A percentile compares a stretch with the other conserved stretches of the same genome.
Evolutionary conservation across 1,140 invertebrate genomes (phyloP).

Genomic region (Eueides isabella): DNA sequence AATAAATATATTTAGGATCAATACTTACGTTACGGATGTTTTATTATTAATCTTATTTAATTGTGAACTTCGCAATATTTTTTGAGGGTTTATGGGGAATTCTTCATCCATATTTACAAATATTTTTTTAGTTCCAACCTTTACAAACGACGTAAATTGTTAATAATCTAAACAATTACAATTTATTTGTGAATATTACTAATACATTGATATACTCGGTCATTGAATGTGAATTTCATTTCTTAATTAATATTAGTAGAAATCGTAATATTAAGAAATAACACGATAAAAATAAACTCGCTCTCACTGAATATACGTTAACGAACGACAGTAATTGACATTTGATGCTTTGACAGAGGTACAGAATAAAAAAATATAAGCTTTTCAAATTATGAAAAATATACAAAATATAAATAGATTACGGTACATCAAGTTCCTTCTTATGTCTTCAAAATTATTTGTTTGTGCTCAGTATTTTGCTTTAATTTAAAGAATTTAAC

Average conservation of each 20-base stretch:
- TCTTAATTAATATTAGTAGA: background rate
- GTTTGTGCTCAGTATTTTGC: too few relatives aligned
- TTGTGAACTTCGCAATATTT: conserved; percentile 59
- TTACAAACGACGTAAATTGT: background rate
- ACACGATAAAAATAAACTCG: background rate
- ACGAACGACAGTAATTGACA: conserved; percentile 2
- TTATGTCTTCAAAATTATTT: too few relatives aligned
- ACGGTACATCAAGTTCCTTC: too few relatives aligned
- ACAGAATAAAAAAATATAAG: background rate
- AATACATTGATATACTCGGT: background rate
- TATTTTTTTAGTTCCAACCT: conserved; percentile 37
- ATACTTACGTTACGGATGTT: conserved; percentile 69
- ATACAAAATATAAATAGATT: too few relatives aligned
- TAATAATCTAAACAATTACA: background rate
- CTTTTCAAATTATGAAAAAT: too few relatives aligned
- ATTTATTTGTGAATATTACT: background rate
- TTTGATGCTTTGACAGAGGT: background rate
- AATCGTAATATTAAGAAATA: background rate
- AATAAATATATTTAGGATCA: background rate
- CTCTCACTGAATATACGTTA: background rate
- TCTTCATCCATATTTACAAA: conserved; percentile 53
- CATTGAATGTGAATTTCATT: background rate
- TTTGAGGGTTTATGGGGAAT: conserved; percentile 46
- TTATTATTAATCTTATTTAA: conserved; percentile 58
- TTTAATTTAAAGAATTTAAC: too few relatives aligned